Percentiles rank a stretch among this genome's conserved stretches.
These are phyloP conservation scores for Ormia ochracea DNA, from an alignment of 2,888 invertebrate species.

Conservation along the genomic window DNA sequence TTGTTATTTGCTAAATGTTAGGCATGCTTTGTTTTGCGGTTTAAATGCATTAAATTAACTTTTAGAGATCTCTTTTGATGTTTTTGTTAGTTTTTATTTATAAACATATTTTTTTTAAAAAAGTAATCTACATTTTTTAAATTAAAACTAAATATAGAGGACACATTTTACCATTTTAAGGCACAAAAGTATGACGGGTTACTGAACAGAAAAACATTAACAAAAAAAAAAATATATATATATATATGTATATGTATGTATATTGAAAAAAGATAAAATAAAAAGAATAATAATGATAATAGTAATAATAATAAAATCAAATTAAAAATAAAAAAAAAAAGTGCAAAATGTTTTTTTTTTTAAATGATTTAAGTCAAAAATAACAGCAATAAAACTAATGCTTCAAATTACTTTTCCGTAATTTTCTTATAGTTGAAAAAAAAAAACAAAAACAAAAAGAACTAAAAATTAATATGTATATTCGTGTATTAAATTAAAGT, in stretches of 20 bases:
- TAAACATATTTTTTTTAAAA: conserved; percentile 14
- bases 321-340: conserved; percentile 4
- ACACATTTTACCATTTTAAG: conserved; percentile 42
- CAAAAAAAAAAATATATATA: neutral
- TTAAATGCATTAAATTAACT: conserved; percentile 31
- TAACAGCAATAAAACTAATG: conserved; percentile 12
- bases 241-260: too few relatives aligned
- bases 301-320: neutral
- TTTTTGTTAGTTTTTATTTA: conserved; percentile 51
- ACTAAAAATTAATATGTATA: neutral
- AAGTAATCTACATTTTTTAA: conserved; percentile 30
- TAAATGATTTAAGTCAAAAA: conserved; percentile 8
- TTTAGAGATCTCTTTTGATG: neutral
- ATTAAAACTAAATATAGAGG: conserved; percentile 37
- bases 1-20: conserved; percentile 8
- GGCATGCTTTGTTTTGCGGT: conserved; percentile 36
- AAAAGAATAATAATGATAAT: neutral
- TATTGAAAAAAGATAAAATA: too few relatives aligned
- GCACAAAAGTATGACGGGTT: conserved; percentile 1
- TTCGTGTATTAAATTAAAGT: conserved; percentile 1
- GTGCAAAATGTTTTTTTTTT: conserved; percentile 28
- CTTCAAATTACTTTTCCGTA: conserved; percentile 11
- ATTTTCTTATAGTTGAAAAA: neutral
- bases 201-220: neutral
- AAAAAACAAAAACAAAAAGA: neutral